Evolutionary conservation across 2,113 vertebrate species (phyloP).

Genomic region (Verasper variegatus): DNA sequence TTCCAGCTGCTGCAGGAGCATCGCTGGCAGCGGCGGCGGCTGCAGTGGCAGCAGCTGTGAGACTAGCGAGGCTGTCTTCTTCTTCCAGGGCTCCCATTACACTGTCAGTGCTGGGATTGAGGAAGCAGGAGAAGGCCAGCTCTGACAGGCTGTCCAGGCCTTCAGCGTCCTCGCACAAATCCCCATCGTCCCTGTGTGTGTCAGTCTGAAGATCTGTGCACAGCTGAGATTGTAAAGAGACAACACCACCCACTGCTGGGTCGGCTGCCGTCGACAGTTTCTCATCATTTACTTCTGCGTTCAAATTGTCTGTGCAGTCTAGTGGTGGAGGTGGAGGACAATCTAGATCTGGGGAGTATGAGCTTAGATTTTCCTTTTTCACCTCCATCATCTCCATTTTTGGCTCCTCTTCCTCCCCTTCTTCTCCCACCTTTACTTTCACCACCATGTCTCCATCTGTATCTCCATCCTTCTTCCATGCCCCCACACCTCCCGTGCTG

Average conservation of each 20-base stretch:
- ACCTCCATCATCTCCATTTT: conserved; percentile 83
- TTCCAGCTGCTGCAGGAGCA: conserved; percentile 72
- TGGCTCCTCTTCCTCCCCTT: conserved; percentile 80
- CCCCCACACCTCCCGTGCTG: conserved; percentile 48
- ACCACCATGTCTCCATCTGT: conserved; percentile 66
- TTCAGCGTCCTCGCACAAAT: conserved; percentile 47
- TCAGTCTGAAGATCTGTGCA: conserved; percentile 48
- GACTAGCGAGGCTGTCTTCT: conserved; percentile 64
- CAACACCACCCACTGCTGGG: not conserved
- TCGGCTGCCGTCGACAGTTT: conserved; percentile 2
- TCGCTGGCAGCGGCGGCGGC: conserved; percentile 88
- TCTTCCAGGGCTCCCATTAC: conserved; percentile 52
- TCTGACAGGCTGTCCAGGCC: conserved; percentile 73
- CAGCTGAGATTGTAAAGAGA: conserved; percentile 47
- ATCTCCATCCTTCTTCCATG: conserved; percentile 47
- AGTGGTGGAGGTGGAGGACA: conserved; percentile 86
- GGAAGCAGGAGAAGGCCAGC: conserved; percentile 76
- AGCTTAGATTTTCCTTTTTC: conserved; percentile 90
- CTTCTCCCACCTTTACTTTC: conserved; percentile 79
- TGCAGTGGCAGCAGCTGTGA: conserved; percentile 67
- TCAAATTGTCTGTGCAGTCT: conserved; percentile 79
- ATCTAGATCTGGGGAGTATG: conserved; percentile 82
- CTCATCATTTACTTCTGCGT: conserved; percentile 14
- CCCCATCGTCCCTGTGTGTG: conserved; percentile 22
- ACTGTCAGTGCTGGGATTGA: conserved; percentile 64